These are phyloP conservation scores for Dendrocopos noguchii DNA, from an alignment of 2,113 vertebrate species.

Conservation along the genomic window DNA sequence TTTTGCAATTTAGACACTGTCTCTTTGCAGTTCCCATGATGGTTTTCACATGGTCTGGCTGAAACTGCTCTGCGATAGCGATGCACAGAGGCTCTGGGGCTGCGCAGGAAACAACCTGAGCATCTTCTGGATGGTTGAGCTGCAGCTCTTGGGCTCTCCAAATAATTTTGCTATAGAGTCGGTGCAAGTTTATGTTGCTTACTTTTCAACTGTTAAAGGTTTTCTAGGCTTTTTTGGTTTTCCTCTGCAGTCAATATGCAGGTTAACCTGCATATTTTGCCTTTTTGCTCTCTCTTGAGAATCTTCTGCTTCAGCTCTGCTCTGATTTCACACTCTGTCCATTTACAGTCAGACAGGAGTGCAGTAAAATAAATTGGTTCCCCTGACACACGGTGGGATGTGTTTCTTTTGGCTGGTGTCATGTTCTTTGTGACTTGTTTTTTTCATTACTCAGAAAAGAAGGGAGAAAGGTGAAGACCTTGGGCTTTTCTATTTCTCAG, in stretches of 20 bases:
- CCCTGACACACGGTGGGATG: not conserved
- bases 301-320: constrained; percentile 41
- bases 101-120: not conserved
- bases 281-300: not conserved
- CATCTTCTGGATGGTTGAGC: not conserved
- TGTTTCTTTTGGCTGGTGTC: constrained; percentile 44
- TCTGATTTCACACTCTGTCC: constrained; percentile 73
- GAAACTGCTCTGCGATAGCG: not conserved
- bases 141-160: not conserved
- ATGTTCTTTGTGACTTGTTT: constrained; percentile 19
- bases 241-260: not conserved
- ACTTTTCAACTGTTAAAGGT: not conserved
- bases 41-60: not conserved
- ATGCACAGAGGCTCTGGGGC: too few species aligned
- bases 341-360: constrained; percentile 20
- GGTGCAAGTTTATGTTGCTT: not conserved
- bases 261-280: not conserved
- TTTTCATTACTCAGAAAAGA: not conserved
- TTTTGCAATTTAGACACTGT: not conserved
- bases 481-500: constrained; percentile 36
- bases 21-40: not conserved
- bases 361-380: constrained; percentile 46
- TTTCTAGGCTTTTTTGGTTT: not conserved
- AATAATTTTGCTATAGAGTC: not conserved
- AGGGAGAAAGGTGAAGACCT: constrained; percentile 60